phyloP scores from a whole-genome alignment of 2,797 vertebrate genomes.

The Parambassis ranga region DNA sequence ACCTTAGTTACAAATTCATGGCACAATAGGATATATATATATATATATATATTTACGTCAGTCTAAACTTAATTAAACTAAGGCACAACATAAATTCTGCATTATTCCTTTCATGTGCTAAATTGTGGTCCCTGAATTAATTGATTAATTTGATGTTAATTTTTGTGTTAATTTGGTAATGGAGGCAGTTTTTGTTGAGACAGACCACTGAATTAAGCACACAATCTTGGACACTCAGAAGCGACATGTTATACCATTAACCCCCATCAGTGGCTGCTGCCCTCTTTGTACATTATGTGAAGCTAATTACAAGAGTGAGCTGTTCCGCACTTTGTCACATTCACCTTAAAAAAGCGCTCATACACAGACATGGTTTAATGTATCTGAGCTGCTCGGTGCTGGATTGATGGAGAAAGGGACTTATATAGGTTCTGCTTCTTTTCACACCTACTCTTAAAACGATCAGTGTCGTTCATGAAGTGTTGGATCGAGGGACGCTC shows the following conservation, averaged over 20 bases:
- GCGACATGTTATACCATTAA: constrained; percentile 61
- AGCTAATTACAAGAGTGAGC: constrained; percentile 56
- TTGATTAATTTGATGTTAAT: not conserved
- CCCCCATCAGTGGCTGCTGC: constrained; percentile 55
- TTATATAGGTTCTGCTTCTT: not conserved
- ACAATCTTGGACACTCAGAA: constrained; percentile 21
- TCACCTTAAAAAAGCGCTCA: constrained; percentile 4
- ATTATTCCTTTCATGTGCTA: not conserved
- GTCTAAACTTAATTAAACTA: not conserved
- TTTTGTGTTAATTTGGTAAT: not conserved
- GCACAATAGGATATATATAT: too few species aligned
- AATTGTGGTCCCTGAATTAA: not conserved
- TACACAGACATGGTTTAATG: constrained; percentile 23
- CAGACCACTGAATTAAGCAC: constrained; percentile 21
- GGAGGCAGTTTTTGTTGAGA: not conserved
- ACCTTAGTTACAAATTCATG: not conserved
- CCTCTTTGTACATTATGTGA: constrained; percentile 51
- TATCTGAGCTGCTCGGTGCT: not conserved
- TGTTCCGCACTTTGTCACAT: not conserved
- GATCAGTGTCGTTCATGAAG: not conserved
- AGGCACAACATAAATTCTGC: not conserved
- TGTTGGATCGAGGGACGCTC: not conserved
- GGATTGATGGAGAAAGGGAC: constrained; percentile 14
- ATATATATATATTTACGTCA: too few species aligned
- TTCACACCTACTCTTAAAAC: not conserved